Base-by-base conservation (phyloP, 1,140 invertebrate species). In the Portunus trituberculatus region DNA sequence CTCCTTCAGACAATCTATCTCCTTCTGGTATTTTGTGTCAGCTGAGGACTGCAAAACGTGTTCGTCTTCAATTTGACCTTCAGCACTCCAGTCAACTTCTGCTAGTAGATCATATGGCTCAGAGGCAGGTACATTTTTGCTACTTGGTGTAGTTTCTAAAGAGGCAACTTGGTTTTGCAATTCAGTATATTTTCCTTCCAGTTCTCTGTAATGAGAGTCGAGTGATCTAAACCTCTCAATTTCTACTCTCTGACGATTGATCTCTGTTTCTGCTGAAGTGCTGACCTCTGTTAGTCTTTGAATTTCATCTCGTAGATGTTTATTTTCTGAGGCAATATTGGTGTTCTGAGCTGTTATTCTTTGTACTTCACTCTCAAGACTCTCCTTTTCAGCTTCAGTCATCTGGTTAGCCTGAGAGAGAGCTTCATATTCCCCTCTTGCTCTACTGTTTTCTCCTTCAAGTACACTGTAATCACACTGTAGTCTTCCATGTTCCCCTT, bases 11-110 rank as follows among this genome's bases (percentile, higher is more conserved):
- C 46, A 32, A n/a, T 94, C 88, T 76, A 96, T 94, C 91, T 96
- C 96, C 32, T 96, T 92, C 20, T 90, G 92, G 59, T 94, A 94
- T n/a, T 91, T 94, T 29, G 39, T 28, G 29, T 96, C 96, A 10
- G 76, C 84, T 82, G 94, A 95, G 48, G 96, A 96, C 31, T 95
- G 96, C 32, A 91, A 90, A 28, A 95, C 91, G 59, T 96, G 96
- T 67, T 96, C 96, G 45, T 95, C 94, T 87, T 96, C 96, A 48
- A 95, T 96, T 28, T 82, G 76, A 7, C 94, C 96, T 92, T 96
- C 96, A 32, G 95, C 93, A 48, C 96, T 86, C 96, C 96, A 96
- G 59, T 96, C 96, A 16, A 96, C 88, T 84, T 96, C 96, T 48
- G 95, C 92, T 20, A 96, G 25, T 29, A 96, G 39, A 87, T 45